Percentiles rank a stretch among this genome's conserved stretches.
Evolutionary conservation across 2,888 invertebrate genomes (phyloP).

Genomic region (Oxystoma pomonae): DNA sequence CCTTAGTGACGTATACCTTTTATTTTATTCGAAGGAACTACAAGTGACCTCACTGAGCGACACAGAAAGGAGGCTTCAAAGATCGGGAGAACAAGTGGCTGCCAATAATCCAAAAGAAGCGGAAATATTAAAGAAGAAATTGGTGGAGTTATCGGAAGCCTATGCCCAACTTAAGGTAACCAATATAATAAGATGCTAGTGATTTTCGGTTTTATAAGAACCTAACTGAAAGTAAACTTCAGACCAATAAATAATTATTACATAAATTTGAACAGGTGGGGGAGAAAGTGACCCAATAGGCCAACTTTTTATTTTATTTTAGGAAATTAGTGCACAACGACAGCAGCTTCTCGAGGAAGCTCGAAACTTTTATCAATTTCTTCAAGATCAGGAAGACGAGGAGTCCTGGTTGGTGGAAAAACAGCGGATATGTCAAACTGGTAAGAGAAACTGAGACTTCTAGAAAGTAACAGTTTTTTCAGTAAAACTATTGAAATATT

Average conservation of each 20-base stretch:
- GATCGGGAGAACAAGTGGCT: slow-evolving; percentile 53
- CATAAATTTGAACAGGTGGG: too few species aligned
- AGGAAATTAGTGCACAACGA: slow-evolving; percentile 72
- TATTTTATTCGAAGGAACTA: slow-evolving; percentile 66
- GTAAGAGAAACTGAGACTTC: too few species aligned
- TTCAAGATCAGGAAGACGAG: slow-evolving; percentile 97
- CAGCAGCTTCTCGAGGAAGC: slow-evolving; percentile 87
- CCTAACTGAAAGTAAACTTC: too few species aligned
- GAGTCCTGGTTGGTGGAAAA: slow-evolving; percentile 96
- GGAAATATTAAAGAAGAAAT: slow-evolving; percentile 63
- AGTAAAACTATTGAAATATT: too few species aligned
- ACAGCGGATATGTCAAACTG: slow-evolving; percentile 86
- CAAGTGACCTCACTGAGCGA: slow-evolving; percentile 88
- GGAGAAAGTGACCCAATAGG: too few species aligned
- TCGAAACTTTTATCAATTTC: slow-evolving; percentile 88
- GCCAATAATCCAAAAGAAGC: slow-evolving; percentile 54
- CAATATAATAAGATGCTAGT: slow-evolving; percentile 10
- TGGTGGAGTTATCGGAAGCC: slow-evolving; percentile 72
- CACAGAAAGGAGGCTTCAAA: slow-evolving; percentile 68
- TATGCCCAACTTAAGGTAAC: slow-evolving; percentile 61
- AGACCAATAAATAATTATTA: too few species aligned
- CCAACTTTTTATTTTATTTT: too few species aligned
- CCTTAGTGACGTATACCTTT: too few species aligned
- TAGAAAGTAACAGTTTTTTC: too few species aligned
- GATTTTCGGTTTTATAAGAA: background rate